These are phyloP conservation scores for Blera fallax DNA, from an alignment of 2,888 invertebrate species.

Conservation along the genomic window DNA sequence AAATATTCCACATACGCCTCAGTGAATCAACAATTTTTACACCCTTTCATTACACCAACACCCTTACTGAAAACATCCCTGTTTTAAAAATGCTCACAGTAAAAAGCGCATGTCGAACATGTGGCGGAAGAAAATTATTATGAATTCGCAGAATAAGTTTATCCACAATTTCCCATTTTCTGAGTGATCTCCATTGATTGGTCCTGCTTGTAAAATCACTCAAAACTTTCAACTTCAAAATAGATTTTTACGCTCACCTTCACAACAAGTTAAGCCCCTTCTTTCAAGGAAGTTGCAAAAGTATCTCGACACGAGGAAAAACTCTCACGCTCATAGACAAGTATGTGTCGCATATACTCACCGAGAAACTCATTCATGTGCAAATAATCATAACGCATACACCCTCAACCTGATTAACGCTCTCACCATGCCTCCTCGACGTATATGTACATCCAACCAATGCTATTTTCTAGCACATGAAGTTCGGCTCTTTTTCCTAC, in stretches of 20 bases:
- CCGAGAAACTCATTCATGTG: slow-evolving; percentile 64
- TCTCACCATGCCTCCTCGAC: slow-evolving; percentile 33
- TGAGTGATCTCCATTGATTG: background rate
- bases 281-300: background rate
- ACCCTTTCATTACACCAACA: background rate
- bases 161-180: background rate
- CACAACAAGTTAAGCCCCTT: background rate
- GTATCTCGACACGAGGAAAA: background rate
- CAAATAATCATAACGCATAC: slow-evolving; percentile 55
- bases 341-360: slow-evolving; percentile 4
- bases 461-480: slow-evolving; percentile 63
- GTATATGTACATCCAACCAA: slow-evolving; percentile 10
- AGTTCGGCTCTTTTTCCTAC: slow-evolving; percentile 75
- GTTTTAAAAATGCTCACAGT: background rate
- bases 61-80: slow-evolving; percentile 24
- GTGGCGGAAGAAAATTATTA: background rate
- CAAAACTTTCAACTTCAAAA: background rate
- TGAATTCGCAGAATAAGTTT: background rate
- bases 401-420: slow-evolving; percentile 50
- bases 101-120: slow-evolving; percentile 35
- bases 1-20: background rate
- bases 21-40: background rate
- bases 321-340: background rate
- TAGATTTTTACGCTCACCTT: background rate
- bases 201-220: background rate